Evolutionary conservation across 2,888 invertebrate species (phyloP).

Genomic region (Lordiphosa fenestrarum): DNA sequence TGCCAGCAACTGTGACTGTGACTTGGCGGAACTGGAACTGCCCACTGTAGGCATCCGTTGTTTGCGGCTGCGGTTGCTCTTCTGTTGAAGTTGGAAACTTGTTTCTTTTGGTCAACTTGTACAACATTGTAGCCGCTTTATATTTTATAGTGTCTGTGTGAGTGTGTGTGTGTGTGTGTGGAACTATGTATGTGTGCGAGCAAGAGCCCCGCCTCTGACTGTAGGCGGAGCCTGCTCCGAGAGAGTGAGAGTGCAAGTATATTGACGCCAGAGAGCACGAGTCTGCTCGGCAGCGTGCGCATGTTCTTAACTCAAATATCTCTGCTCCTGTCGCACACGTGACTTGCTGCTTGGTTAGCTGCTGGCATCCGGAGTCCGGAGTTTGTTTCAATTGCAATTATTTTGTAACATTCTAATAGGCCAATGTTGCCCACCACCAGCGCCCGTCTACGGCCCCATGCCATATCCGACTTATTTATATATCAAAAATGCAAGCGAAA

Average conservation of each 20-base stretch:
- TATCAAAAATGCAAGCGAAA: not conserved
- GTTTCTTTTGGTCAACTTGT: conserved; percentile 70
- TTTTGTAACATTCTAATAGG: conserved; percentile 77
- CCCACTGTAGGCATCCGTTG: conserved; percentile 16
- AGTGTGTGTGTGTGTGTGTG: conserved; percentile 6
- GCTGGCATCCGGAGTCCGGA: conserved; percentile 28
- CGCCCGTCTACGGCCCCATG: not conserved
- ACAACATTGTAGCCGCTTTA: conserved; percentile 73
- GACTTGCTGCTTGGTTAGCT: conserved; percentile 26
- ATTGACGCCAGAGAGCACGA: conserved; percentile 4
- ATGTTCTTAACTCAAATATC: conserved; percentile 41
- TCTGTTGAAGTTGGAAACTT: conserved; percentile 67
- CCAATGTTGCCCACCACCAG: conserved; percentile 46
- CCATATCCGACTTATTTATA: not conserved
- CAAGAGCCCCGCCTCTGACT: conserved; percentile 50
- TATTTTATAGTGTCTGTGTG: conserved; percentile 38
- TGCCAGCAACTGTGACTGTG: conserved; percentile 50
- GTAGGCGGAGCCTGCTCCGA: conserved; percentile 48
- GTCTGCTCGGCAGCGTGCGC: conserved; percentile 40
- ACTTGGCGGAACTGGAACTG: conserved; percentile 35
- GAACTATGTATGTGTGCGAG: conserved; percentile 13
- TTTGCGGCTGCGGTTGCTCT: conserved; percentile 24
- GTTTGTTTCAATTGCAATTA: conserved; percentile 75
- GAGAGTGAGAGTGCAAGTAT: conserved; percentile 4
- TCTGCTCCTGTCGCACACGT: conserved; percentile 53